These are phyloP conservation scores for Margaritifera margaritifera DNA, from an alignment of 2,888 invertebrate genomes.

Conservation along the genomic window DNA sequence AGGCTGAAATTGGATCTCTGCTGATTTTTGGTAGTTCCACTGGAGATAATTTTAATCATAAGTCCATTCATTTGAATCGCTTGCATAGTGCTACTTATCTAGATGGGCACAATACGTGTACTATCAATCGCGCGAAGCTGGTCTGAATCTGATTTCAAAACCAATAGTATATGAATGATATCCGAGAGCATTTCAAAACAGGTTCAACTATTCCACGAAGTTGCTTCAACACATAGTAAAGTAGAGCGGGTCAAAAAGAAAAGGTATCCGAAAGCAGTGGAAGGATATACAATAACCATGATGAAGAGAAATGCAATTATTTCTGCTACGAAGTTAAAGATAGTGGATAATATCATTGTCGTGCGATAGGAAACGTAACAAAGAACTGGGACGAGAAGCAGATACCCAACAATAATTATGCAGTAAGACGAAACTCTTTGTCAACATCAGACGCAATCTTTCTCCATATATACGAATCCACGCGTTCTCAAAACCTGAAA, in stretches of 20 bases:
- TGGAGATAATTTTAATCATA: too few relatives aligned
- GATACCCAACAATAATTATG: neutral
- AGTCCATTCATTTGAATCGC: too few relatives aligned
- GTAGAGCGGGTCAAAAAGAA: constrained; percentile 17
- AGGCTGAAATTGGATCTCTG: too few relatives aligned
- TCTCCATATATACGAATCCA: neutral
- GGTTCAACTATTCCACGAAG: constrained; percentile 10
- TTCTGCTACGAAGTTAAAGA: constrained; percentile 19
- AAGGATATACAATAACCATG: constrained; percentile 21
- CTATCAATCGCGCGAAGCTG: constrained; percentile 4
- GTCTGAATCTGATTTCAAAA: constrained; percentile 6
- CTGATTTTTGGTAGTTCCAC: too few relatives aligned
- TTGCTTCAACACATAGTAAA: constrained; percentile 20
- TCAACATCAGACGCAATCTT: neutral
- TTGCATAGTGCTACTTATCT: too few relatives aligned
- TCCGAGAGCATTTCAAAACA: constrained; percentile 23
- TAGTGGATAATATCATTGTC: constrained; percentile 10
- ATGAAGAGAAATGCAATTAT: constrained; percentile 20
- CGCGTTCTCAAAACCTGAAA: neutral
- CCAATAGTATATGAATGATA: constrained; percentile 9
- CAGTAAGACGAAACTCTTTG: constrained; percentile 1
- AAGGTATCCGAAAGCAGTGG: constrained; percentile 25
- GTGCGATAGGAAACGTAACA: neutral
- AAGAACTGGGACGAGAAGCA: constrained; percentile 4
- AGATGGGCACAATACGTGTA: constrained; percentile 5